phyloP scores from a whole-genome alignment of 2,797 vertebrate genomes.

The Antrozous pallidus region DNA sequence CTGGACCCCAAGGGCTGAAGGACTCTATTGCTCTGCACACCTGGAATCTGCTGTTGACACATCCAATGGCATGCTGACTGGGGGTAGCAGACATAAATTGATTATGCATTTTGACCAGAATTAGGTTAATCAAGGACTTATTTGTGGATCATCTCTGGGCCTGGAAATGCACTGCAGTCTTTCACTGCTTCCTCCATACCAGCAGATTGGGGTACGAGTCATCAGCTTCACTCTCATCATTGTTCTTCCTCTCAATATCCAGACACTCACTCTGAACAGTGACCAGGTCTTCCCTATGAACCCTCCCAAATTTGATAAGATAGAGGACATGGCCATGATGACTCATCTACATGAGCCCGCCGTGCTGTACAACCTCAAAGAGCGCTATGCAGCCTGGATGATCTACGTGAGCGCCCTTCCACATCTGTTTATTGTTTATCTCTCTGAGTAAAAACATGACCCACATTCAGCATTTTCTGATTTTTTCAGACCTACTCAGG shows the following conservation, averaged over 20 bases:
- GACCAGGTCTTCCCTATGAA: constrained; percentile 85
- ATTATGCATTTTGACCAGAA: background rate
- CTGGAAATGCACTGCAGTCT: background rate
- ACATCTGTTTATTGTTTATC: background rate
- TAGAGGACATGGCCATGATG: constrained; percentile 95
- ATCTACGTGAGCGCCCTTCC: constrained; percentile 85
- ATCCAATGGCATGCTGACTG: background rate
- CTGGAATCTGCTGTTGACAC: background rate
- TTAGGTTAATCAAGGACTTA: background rate
- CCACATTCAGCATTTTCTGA: background rate
- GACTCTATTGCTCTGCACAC: background rate
- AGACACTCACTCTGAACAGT: constrained; percentile 80
- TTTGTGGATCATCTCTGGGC: background rate
- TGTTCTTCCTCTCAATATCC: background rate
- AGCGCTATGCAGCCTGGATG: constrained; percentile 92
- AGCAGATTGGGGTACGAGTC: accelerated
- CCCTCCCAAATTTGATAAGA: constrained; percentile 89
- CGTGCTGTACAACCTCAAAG: constrained; percentile 91
- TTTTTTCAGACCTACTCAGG: constrained; percentile 79
- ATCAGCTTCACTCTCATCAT: background rate
- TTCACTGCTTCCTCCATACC: background rate
- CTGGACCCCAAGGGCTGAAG: background rate
- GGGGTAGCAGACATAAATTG: background rate
- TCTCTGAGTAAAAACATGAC: background rate
- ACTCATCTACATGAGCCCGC: constrained; percentile 89